A percentile compares a stretch with the other conserved stretches of the same genome.
These are phyloP conservation scores for Pardalotus punctatus DNA, from an alignment of 2,113 vertebrate species.

Conservation along the genomic window DNA sequence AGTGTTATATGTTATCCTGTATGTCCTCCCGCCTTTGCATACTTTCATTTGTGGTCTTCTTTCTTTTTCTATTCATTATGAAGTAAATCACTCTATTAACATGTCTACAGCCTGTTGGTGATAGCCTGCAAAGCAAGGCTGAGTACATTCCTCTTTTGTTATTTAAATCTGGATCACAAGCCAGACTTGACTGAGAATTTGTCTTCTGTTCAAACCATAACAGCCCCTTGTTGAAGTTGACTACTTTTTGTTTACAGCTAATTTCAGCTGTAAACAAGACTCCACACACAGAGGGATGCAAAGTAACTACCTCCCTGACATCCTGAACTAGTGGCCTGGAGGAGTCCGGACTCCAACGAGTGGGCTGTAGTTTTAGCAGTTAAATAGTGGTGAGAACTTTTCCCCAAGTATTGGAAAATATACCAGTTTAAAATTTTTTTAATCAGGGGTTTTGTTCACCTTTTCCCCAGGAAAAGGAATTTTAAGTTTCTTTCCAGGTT, in stretches of 20 bases:
- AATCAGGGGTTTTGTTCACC: too few species aligned
- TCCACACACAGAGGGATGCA: accelerated
- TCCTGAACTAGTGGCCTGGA: neutral
- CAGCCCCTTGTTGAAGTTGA: neutral
- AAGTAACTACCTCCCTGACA: neutral
- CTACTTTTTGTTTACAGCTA: neutral
- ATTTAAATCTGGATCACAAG: neutral
- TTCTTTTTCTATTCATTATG: neutral
- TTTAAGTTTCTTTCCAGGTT: too few species aligned
- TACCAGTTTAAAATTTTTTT: too few species aligned
- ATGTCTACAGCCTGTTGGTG: neutral
- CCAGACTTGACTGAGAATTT: neutral
- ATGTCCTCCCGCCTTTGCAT: neutral
- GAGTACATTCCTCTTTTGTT: neutral
- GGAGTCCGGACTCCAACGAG: neutral
- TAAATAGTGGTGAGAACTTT: neutral
- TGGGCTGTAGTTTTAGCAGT: neutral
- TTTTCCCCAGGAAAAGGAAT: too few species aligned
- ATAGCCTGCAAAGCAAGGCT: neutral
- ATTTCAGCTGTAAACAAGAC: neutral
- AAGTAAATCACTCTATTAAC: neutral
- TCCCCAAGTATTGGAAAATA: too few species aligned
- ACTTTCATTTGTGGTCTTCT: neutral
- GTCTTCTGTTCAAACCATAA: neutral
- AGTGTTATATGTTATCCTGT: neutral